Base-by-base conservation (phyloP, 2,113 vertebrate species). In the Rattus rattus region DNA sequence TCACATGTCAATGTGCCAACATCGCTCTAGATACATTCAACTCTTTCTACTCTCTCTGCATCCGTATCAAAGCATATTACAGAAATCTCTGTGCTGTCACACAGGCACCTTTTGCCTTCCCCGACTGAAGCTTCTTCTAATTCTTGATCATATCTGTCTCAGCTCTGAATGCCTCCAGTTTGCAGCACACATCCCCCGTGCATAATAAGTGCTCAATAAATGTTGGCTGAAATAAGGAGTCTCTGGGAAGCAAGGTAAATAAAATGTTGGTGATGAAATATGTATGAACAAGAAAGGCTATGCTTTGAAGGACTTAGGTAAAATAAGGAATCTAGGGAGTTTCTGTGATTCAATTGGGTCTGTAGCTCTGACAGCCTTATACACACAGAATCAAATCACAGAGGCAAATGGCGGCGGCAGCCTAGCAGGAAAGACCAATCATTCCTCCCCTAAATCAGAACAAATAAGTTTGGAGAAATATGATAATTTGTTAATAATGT, bases 401-500 rank as follows among this genome's bases (percentile, higher is more conserved):
- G 2, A 96, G 8, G 72, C 49, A 69, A 97, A 65, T 65, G 84
- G 81, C 33, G 0, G 80, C 92, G 88, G 80, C 94, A 94, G 92
- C 65, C 92, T 92, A 90, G 92, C 13, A 0, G 30, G 30, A 88
- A 93, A 95, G 52, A 95, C 56, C n/a, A 88, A 33, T 63, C 54
- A 7, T 0, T 77, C 39, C n/a, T 94, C 52, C 95, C 75, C 49
- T 47, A 90, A 91, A n/a, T 39, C 61, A 81, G 76, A 90, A 69
- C 80, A 96, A 97, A 88, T 88, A 94, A 39, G 63, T 39, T 96
- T 97, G 90, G 54, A 93, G 54, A 97, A 96, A 97, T 96, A 88
- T 30, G 63, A 84, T 96, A 96, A 97, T 86, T 86, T 96, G 94
- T 56, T 96, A 96, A 88, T 91, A 91, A 92, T 52, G 61, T 33